phyloP scores from a whole-genome alignment of 1,140 invertebrate species.

The Saccostrea cuccullata region DNA sequence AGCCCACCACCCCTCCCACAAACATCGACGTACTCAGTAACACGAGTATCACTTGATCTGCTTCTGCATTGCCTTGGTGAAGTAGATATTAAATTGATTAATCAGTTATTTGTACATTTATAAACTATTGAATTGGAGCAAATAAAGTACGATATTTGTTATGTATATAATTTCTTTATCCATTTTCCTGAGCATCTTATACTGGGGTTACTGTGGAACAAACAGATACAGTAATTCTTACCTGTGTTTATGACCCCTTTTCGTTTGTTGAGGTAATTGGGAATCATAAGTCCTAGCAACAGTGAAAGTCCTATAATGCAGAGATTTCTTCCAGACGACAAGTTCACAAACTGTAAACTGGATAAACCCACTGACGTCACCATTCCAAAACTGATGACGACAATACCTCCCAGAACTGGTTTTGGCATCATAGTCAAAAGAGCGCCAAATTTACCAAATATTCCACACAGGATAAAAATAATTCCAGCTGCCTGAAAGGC shows the following conservation, averaged over 20 bases:
- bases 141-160: neutral
- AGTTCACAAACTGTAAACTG: constrained; percentile 74
- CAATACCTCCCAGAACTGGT: constrained; percentile 85
- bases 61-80: constrained; percentile 72
- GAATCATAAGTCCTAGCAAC: constrained; percentile 78
- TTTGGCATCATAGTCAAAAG: constrained; percentile 92
- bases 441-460: constrained; percentile 90
- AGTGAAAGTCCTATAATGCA: constrained; percentile 78
- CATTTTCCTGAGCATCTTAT: neutral
- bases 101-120: neutral
- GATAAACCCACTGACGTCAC: constrained; percentile 78
- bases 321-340: constrained; percentile 76
- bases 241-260: constrained; percentile 85
- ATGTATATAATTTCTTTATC: neutral
- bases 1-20: constrained; percentile 88
- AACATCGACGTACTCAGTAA: constrained; percentile 91
- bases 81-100: constrained; percentile 33
- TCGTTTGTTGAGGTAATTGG: constrained; percentile 82
- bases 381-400: constrained; percentile 76
- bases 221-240: constrained; percentile 49
- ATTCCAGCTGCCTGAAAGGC: constrained; percentile 85
- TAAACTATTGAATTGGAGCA: too few relatives aligned
- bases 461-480: constrained; percentile 84
- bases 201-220: neutral
- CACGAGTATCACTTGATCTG: constrained; percentile 88